Conservation (phyloP, 2,888 invertebrate genomes). For the Ashinkailepas kermadecensis region DNA sequence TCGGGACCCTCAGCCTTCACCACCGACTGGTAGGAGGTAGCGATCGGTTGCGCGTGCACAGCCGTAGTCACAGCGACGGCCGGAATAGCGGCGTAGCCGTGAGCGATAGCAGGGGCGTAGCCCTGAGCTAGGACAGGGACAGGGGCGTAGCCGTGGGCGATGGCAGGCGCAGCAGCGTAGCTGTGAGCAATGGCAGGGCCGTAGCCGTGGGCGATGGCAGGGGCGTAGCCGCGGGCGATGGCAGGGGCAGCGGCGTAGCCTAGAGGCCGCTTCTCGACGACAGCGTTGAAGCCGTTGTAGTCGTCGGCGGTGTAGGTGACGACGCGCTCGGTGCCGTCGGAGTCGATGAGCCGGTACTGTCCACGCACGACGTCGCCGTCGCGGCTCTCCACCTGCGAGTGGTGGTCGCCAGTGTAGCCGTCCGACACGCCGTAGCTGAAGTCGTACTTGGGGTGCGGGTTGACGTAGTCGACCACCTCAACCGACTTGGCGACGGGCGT, state of each 20-base stretch:
- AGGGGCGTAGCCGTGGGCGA: not conserved
- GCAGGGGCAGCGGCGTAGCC: slow-evolving; percentile 29
- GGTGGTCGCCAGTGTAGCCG: slow-evolving; percentile 25
- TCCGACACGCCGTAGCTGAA: slow-evolving; percentile 26
- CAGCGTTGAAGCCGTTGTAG: slow-evolving; percentile 34
- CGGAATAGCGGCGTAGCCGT: slow-evolving; percentile 22
- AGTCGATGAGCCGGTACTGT: slow-evolving; percentile 23
- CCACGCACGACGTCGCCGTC: slow-evolving; percentile 25
- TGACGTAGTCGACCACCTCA: slow-evolving; percentile 2
- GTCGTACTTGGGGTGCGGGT: slow-evolving; percentile 24
- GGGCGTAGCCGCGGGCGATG: not conserved
- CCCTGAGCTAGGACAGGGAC: slow-evolving; percentile 25
- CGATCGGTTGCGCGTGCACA: not conserved
- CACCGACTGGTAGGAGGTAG: slow-evolving; percentile 1
- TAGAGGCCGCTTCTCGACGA: slow-evolving; percentile 34
- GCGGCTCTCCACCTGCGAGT: slow-evolving; percentile 24
- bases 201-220: too few species aligned
- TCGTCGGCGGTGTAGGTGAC: slow-evolving; percentile 32
- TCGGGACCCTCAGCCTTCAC: not conserved
- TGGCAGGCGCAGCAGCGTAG: slow-evolving; percentile 11
- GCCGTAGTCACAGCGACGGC: not conserved
- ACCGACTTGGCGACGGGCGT: not conserved
- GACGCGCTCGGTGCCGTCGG: slow-evolving; percentile 27
- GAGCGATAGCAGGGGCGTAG: slow-evolving; percentile 28
- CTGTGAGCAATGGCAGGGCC: not conserved